Evolutionary conservation across 1,140 invertebrate species (phyloP).

Genomic region (Stegodyphus dumicola): DNA sequence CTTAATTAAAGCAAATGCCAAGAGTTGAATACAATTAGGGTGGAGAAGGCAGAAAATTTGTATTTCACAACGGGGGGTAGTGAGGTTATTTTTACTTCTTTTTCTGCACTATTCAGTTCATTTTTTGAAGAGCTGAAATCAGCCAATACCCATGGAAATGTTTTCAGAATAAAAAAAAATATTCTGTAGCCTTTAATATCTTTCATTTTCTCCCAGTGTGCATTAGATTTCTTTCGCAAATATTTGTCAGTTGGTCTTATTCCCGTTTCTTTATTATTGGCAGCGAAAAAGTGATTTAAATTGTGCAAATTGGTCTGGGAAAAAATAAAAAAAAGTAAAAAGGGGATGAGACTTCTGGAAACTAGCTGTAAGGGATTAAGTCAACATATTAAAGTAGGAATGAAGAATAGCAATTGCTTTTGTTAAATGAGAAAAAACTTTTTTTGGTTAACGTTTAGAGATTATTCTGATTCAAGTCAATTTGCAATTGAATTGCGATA

Average conservation of each 20-base stretch:
- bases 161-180: not conserved
- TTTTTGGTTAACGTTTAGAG: too few relatives aligned
- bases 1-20: conserved; percentile 57
- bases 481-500: too few relatives aligned
- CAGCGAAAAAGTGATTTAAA: conserved; percentile 25
- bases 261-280: conserved; percentile 6
- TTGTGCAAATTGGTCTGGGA: conserved; percentile 13
- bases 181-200: not conserved
- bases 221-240: not conserved
- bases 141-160: conserved; percentile 59
- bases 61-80: not conserved
- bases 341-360: too few relatives aligned
- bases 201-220: not conserved
- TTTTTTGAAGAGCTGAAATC: conserved; percentile 29
- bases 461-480: too few relatives aligned
- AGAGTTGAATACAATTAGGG: conserved; percentile 55
- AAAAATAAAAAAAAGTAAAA: not conserved
- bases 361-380: too few relatives aligned
- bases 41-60: conserved; percentile 16
- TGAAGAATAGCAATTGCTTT: too few relatives aligned
- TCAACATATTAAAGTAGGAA: too few relatives aligned
- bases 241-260: conserved; percentile 47
- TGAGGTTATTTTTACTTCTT: conserved; percentile 5
- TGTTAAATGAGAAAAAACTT: too few relatives aligned
- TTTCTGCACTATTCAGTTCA: conserved; percentile 4